Base-by-base conservation (phyloP, 2,113 vertebrate genomes). In the Clarias magur region DNA sequence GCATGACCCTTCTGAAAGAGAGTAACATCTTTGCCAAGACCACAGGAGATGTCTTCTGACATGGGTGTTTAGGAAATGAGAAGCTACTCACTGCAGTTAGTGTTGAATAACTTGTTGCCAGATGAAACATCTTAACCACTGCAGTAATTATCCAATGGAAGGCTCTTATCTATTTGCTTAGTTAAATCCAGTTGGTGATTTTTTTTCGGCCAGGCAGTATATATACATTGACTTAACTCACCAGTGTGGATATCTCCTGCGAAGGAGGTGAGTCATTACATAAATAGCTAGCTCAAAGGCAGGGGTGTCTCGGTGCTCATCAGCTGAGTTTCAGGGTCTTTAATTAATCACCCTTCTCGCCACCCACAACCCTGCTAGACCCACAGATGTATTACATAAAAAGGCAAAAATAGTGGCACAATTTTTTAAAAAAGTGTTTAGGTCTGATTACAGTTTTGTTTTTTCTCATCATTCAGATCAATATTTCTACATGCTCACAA, bases 291-390 rank as follows among this genome's bases (percentile, higher is more conserved):
- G 63, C 73, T 89, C 63, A 73, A 75, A 80, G 48, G 56, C 76
- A 86, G 89, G 78, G 73, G 83, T 62, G 81, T 84, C 68, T 88
- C 82, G 60, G 80, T 88, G 65, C 80, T 81, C 38, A n/a, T 86
- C 89, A 90, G 42, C 75, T 30, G 54, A 85, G 86, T 72, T 88
- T 72, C 63, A 59, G 72, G 89, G 84, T 86, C 89, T 88, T 87
- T 90, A 90, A 90, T 90, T 89, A 89, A 85, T 87, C 82, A 79
- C 80, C 80, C 86, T 63, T 89, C 62, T 75, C 56, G 42, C 89
- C 27, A 89, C 81, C 59, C 82, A 84, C 88, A 56, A 59, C 68
- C 56, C 53, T 80, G 73, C 72, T 83, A 83, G 80, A 73, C 73
- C 59, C 80, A 78, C 75, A 83, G 25, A 83, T 85, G 85, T 82